Base-by-base conservation (phyloP, 2,888 invertebrate species). In the Nomada goodeniana region DNA sequence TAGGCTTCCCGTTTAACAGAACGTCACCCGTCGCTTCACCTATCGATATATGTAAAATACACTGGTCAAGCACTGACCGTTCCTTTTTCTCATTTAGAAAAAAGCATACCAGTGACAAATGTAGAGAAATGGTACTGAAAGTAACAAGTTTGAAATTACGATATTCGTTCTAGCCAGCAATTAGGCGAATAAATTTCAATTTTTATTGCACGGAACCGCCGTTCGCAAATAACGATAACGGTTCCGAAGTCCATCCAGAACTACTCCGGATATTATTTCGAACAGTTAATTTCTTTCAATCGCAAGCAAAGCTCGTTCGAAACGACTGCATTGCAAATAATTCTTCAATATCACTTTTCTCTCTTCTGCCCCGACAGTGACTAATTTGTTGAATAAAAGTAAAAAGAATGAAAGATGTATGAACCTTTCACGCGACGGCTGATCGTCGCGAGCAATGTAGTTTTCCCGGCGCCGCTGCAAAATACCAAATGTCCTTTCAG, bases 401-500 rank as follows among this genome's bases (percentile, higher is more conserved):
- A 42, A 20, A n/a, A 44, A 15, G 70, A 11, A 11, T 10, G 20
- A 63, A 20, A 57, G 57, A 42, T 50, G 36, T 71, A 60, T 26
- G 47, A 71, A 94, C 94, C 96, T 91, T 96, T 96, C 88, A 96
- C 95, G 77, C 97, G 95, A 85, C 96, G 95, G 88, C 97, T 97
- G 87, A 97, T 96, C 1, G 96, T 96, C 5, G 97, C 96, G 13
- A 97, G 92, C 1, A 97, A 93, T 60, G 97, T 96, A 53, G 97
- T 97, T 94, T 97, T 97, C 15, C 97, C 97, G 59, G 96, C 96
- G 61, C 97, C 97, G 94, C 97, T 97, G 90, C 90, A 94, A 83
- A 73, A 42, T 36, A 26, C 59, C 60, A 82, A 50, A 82, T 74
- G n/a, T 67, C 67, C 57, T 67, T 71, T 65, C 20, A 80, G 26